Conservation (phyloP, 2,113 vertebrate species). For the Neopipo cinnamomea region DNA sequence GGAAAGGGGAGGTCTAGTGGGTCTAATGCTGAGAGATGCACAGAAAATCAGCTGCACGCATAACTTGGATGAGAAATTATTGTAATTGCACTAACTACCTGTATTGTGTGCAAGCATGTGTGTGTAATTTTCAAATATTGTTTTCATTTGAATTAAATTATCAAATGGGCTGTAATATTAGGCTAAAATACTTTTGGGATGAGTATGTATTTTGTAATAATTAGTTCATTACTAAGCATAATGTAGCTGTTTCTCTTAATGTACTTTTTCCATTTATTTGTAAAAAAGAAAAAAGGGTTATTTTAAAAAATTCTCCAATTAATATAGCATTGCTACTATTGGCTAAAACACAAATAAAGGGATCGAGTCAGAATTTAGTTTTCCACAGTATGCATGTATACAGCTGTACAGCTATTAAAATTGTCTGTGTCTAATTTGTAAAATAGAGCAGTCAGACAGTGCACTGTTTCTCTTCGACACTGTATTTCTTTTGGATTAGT, state of each 20-base stretch:
- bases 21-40: neutral
- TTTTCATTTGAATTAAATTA: neutral
- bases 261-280: neutral
- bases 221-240: neutral
- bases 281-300: neutral
- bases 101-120: fast-evolving
- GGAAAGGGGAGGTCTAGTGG: fast-evolving
- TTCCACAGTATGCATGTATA: neutral
- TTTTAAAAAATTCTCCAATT: neutral
- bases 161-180: neutral
- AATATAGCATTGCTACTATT: neutral
- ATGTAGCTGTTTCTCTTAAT: neutral
- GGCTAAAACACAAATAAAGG: neutral
- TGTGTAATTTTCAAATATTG: neutral
- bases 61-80: neutral
- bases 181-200: neutral
- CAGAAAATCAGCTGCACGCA: fast-evolving
- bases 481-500: neutral
- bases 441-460: neutral
- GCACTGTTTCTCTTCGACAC: neutral
- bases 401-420: neutral
- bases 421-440: neutral
- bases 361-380: neutral
- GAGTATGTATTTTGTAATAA: neutral
- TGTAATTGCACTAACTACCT: neutral